These are phyloP conservation scores for Tiliqua scincoides DNA, from an alignment of 2,113 vertebrate species.

Conservation along the genomic window DNA sequence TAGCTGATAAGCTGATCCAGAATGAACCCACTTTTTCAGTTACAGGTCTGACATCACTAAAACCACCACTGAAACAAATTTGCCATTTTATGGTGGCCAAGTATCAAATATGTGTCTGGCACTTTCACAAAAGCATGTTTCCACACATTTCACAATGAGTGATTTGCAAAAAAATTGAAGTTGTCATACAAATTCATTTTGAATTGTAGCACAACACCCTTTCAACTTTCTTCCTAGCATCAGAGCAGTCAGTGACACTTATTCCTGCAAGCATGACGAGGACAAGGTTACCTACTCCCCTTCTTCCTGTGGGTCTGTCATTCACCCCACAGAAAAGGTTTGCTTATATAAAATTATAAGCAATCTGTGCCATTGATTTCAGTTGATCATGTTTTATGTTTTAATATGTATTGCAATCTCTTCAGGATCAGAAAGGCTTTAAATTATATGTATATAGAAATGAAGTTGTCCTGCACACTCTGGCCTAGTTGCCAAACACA, in stretches of 20 bases:
- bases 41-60: background rate
- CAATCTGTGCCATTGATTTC: background rate
- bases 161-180: background rate
- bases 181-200: background rate
- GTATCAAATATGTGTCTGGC: background rate
- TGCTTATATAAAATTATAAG: background rate
- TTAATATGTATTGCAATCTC: background rate
- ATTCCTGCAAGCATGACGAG: background rate
- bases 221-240: background rate
- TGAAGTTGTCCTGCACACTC: background rate
- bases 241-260: background rate
- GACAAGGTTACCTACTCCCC: background rate
- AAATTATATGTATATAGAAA: background rate
- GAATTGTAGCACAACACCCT: accelerated
- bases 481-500: background rate
- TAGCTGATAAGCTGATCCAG: background rate
- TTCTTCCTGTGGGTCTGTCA: background rate
- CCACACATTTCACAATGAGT: background rate
- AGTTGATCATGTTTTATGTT: background rate
- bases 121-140: background rate
- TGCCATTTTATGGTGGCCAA: background rate
- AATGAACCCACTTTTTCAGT: background rate
- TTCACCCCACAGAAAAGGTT: background rate
- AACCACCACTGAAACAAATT: background rate
- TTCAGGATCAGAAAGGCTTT: background rate